Percentiles rank a stretch among this genome's conserved stretches.
Evolutionary conservation across 2,888 invertebrate genomes (phyloP).

Genomic region (Halictus quadricinctus): DNA sequence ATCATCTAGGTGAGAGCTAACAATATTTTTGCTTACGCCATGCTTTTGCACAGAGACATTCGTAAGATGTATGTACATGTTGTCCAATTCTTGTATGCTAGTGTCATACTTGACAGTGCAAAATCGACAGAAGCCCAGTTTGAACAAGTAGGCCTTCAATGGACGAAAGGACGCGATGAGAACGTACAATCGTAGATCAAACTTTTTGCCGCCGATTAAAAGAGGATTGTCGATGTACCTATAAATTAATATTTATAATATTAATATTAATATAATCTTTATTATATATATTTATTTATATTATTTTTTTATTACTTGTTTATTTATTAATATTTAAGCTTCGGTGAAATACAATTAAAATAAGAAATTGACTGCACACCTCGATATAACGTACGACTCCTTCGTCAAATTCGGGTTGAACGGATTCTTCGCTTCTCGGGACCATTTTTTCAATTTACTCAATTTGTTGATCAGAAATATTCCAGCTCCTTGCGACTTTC

Average conservation of each 20-base stretch:
- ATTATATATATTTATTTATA: too few species aligned
- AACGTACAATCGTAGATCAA: slow-evolving; percentile 95
- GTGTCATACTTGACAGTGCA: slow-evolving; percentile 98
- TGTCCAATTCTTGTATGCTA: slow-evolving; percentile 93
- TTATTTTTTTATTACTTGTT: too few species aligned
- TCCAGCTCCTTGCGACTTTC: slow-evolving; percentile 96
- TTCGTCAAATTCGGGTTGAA: slow-evolving; percentile 93
- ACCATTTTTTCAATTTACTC: slow-evolving; percentile 96
- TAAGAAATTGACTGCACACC: slow-evolving; percentile 79
- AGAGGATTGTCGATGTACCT: slow-evolving; percentile 97
- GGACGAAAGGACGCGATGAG: slow-evolving; percentile 97
- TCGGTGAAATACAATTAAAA: not conserved
- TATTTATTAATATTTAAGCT: slow-evolving; percentile 1
- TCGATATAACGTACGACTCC: slow-evolving; percentile 98
- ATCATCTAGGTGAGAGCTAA: too few species aligned
- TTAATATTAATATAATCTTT: not conserved
- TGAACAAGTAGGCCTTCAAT: slow-evolving; percentile 95
- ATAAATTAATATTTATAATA: slow-evolving; percentile 46
- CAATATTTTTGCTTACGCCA: slow-evolving; percentile 85
- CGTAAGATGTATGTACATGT: slow-evolving; percentile 97
- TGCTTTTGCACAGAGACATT: slow-evolving; percentile 99
- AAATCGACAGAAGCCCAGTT: slow-evolving; percentile 96
- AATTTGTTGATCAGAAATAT: slow-evolving; percentile 98
- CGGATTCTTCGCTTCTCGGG: slow-evolving; percentile 92
- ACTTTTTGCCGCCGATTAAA: slow-evolving; percentile 97